Percentiles rank a stretch among this genome's conserved stretches.
phyloP scores from a whole-genome alignment of 1,140 invertebrate species.

The Chironomus striatipennis region DNA sequence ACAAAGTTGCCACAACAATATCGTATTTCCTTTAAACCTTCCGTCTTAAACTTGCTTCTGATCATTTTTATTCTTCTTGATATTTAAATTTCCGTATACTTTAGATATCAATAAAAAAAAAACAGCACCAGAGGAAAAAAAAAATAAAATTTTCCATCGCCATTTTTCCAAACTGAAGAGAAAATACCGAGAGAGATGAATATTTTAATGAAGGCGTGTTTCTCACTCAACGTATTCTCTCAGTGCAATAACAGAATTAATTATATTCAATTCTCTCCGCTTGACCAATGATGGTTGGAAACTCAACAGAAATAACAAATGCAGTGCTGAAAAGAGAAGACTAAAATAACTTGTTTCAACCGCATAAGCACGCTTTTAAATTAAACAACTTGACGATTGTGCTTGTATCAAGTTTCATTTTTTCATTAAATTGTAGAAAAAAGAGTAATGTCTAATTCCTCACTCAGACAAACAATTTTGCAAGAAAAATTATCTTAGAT shows the following conservation, averaged over 20 bases:
- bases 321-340: background rate
- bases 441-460: too few relatives aligned
- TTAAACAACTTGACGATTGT: background rate
- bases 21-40: background rate
- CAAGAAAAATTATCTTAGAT: background rate
- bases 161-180: background rate
- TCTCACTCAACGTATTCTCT: background rate
- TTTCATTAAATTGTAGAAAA: background rate
- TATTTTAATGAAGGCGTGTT: background rate
- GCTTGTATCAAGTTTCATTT: background rate
- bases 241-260: background rate
- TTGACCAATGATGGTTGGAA: slow-evolving; percentile 6
- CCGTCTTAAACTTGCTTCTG: background rate
- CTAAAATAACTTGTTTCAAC: background rate
- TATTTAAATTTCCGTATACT: background rate
- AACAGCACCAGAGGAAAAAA: too few relatives aligned
- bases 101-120: too few relatives aligned
- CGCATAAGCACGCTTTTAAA: background rate
- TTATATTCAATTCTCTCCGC: slow-evolving; percentile 6
- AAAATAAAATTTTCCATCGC: slow-evolving; percentile 12
- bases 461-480: background rate
- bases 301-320: background rate
- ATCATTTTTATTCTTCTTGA: background rate
- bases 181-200: background rate
- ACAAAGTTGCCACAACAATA: background rate